phyloP scores from a whole-genome alignment of 2,888 invertebrate species.

The Loripinus fragilis region DNA sequence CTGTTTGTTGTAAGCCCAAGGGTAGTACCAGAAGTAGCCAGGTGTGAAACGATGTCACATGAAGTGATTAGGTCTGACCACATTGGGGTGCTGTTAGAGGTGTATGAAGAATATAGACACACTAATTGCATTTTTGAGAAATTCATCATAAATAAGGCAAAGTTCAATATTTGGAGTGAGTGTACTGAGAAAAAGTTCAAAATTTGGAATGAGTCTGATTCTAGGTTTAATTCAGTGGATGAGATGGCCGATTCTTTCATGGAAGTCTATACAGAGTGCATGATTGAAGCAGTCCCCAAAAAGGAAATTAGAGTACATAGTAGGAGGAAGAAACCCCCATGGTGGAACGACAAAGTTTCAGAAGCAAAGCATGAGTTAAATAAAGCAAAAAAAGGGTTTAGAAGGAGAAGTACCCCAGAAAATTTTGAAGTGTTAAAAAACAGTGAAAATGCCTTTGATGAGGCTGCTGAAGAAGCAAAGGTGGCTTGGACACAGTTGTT shows the following conservation, averaged over 20 bases:
- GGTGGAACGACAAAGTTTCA: conserved; percentile 15
- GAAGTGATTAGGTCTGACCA: conserved; percentile 16
- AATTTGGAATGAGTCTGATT: conserved; percentile 13
- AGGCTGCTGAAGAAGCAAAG: conserved; percentile 20
- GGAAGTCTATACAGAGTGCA: too few relatives aligned
- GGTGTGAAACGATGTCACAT: conserved; percentile 19
- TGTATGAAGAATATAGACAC: too few relatives aligned
- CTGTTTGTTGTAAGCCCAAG: conserved; percentile 18
- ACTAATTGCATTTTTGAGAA: too few relatives aligned
- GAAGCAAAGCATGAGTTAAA: conserved; percentile 1
- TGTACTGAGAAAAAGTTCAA: conserved; percentile 15
- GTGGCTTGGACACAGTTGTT: conserved; percentile 19
- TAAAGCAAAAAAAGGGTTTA: conserved; percentile 22
- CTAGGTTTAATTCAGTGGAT: background rate
- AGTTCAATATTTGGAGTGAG: background rate
- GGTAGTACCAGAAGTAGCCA: conserved; percentile 12
- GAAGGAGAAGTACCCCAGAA: conserved; percentile 1
- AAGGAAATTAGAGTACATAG: conserved; percentile 5
- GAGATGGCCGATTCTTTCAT: conserved; percentile 15
- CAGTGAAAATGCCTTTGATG: conserved; percentile 15
- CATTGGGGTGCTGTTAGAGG: background rate
- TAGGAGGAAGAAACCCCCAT: conserved; percentile 23
- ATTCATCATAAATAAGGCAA: conserved; percentile 11
- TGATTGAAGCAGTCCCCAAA: conserved; percentile 19
- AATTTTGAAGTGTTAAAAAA: conserved; percentile 15